Percentiles rank a stretch among this genome's conserved stretches.
These are phyloP conservation scores for Acrossocheilus fasciatus DNA, from an alignment of 2,797 vertebrate species.

Conservation along the genomic window DNA sequence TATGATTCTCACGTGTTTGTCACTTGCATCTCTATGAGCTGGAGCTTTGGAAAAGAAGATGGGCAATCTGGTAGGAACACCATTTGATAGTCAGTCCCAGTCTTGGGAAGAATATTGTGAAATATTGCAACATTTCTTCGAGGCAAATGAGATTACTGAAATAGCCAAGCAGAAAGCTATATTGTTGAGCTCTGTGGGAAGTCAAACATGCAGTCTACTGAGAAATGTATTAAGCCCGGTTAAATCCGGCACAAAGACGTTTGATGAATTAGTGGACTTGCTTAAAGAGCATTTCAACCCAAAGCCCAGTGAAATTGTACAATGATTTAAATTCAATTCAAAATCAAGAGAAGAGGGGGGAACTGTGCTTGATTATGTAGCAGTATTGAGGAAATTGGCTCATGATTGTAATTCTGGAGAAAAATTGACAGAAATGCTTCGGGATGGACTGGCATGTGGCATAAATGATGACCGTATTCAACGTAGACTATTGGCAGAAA, in stretches of 20 bases:
- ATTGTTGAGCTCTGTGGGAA: background rate
- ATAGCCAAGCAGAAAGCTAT: background rate
- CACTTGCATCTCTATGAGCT: background rate
- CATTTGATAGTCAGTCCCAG: background rate
- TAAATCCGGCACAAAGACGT: too few relatives aligned
- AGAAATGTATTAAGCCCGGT: too few relatives aligned
- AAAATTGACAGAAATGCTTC: background rate
- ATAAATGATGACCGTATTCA: background rate
- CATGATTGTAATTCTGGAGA: background rate
- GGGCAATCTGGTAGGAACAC: background rate
- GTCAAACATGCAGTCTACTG: background rate
- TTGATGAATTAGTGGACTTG: too few relatives aligned
- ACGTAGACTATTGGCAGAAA: background rate
- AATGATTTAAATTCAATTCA: conserved; percentile 30
- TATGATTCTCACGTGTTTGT: too few relatives aligned
- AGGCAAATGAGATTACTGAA: background rate
- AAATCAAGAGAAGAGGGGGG: background rate
- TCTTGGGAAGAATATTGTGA: background rate
- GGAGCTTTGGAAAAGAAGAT: background rate
- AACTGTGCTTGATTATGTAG: conserved; percentile 7
- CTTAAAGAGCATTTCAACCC: conserved; percentile 17
- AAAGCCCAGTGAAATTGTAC: conserved; percentile 15
- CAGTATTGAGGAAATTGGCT: conserved; percentile 1
- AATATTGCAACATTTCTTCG: background rate
- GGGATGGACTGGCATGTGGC: background rate